Evolutionary conservation across 2,797 vertebrate genomes (phyloP).

Genomic region (Gallirallus australis): DNA sequence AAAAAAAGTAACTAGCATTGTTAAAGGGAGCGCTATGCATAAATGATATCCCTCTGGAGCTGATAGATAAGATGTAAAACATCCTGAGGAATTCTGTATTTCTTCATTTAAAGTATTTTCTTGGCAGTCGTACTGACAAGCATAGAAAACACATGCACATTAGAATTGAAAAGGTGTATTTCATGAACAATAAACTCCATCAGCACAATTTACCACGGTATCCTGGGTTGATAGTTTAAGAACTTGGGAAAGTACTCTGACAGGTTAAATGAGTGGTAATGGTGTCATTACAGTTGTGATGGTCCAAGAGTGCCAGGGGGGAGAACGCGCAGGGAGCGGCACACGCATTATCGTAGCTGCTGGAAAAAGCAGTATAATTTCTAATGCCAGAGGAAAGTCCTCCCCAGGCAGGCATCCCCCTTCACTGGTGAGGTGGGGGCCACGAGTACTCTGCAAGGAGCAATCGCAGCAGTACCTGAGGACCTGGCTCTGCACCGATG

Average conservation of each 20-base stretch:
- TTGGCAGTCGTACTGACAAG: background rate
- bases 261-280: background rate
- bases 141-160: background rate
- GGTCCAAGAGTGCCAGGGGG: background rate
- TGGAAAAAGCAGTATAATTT: background rate
- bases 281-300: background rate
- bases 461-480: background rate
- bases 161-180: background rate
- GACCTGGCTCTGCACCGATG: background rate
- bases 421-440: background rate
- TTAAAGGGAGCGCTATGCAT: background rate
- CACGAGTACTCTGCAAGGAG: background rate
- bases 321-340: background rate
- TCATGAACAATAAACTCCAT: constrained; percentile 6
- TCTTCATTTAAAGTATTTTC: background rate
- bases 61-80: background rate
- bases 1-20: background rate
- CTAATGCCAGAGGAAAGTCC: background rate
- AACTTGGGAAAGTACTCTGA: background rate
- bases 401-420: background rate
- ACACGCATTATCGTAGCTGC: accelerated
- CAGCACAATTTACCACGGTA: background rate
- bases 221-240: background rate
- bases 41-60: background rate
- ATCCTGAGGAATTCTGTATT: background rate